These are phyloP conservation scores for Alligator sinensis DNA, from an alignment of 2,113 vertebrate genomes.

Conservation along the genomic window DNA sequence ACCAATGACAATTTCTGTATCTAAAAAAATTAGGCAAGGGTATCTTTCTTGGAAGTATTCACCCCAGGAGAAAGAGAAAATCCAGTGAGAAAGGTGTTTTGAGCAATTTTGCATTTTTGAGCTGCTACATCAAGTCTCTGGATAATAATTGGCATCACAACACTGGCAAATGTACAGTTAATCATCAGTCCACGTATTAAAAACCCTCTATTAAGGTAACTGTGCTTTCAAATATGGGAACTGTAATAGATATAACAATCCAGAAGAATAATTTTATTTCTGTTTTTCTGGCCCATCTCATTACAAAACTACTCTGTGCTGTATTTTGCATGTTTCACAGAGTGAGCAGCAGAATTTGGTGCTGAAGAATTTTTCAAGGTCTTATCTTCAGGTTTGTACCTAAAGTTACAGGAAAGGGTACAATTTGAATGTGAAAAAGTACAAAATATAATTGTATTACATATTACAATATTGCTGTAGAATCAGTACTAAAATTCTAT, in stretches of 20 bases:
- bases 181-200: slow-evolving; percentile 44
- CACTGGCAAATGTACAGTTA: neutral
- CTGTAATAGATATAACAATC: slow-evolving; percentile 44
- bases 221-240: slow-evolving; percentile 48
- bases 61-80: fast-evolving
- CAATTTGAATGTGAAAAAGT: too few relatives aligned
- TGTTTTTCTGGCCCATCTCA: neutral
- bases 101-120: neutral
- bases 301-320: too few relatives aligned
- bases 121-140: neutral
- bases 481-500: too few relatives aligned
- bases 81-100: neutral
- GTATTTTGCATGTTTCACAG: too few relatives aligned
- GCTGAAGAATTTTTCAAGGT: too few relatives aligned
- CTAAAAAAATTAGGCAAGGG: neutral
- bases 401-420: too few relatives aligned
- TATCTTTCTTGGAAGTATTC: neutral
- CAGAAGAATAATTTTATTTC: slow-evolving; percentile 51
- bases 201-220: slow-evolving; percentile 62
- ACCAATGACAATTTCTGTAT: neutral
- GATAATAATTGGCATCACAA: neutral
- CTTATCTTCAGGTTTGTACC: too few relatives aligned
- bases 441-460: too few relatives aligned
- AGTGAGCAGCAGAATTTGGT: too few relatives aligned
- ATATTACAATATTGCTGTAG: too few relatives aligned